A percentile compares a stretch with the other conserved stretches of the same genome.
phyloP scores from a whole-genome alignment of 2,113 vertebrate genomes.

The Mandrillus leucophaeus region DNA sequence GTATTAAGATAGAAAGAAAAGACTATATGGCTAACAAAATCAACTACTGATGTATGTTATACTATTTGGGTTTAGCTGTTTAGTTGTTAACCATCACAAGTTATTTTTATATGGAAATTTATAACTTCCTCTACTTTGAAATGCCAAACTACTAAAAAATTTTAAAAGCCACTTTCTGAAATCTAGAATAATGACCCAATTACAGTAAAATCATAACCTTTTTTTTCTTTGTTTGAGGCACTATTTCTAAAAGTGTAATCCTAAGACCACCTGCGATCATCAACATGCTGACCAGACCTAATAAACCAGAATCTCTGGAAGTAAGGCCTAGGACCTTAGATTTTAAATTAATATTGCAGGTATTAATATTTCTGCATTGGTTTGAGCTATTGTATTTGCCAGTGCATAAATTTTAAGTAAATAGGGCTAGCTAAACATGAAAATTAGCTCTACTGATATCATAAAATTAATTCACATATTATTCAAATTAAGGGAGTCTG shows the following conservation, averaged over 20 bases:
- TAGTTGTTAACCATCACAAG: not conserved
- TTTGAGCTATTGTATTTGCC: not conserved
- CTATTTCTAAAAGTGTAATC: not conserved
- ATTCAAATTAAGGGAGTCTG: not conserved
- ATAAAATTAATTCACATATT: not conserved
- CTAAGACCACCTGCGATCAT: accelerated
- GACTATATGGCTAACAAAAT: not conserved
- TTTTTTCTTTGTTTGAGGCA: not conserved
- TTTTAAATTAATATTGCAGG: not conserved
- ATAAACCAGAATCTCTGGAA: not conserved
- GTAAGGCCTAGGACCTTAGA: not conserved
- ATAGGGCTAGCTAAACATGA: not conserved
- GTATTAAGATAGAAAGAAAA: not conserved
- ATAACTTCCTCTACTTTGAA: not conserved
- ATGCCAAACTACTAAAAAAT: not conserved
- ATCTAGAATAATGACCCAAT: not conserved
- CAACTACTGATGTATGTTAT: no score
- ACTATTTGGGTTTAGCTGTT: not conserved
- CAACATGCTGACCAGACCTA: not conserved
- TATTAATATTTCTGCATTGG: not conserved
- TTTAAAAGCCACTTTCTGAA: not conserved
- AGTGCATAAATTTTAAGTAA: not conserved
- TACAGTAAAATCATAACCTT: not conserved
- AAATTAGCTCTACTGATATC: not conserved
- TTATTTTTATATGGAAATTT: not conserved